Evolutionary conservation across 2,113 vertebrate genomes (phyloP).

Genomic region (Antechinus stuartii): DNA sequence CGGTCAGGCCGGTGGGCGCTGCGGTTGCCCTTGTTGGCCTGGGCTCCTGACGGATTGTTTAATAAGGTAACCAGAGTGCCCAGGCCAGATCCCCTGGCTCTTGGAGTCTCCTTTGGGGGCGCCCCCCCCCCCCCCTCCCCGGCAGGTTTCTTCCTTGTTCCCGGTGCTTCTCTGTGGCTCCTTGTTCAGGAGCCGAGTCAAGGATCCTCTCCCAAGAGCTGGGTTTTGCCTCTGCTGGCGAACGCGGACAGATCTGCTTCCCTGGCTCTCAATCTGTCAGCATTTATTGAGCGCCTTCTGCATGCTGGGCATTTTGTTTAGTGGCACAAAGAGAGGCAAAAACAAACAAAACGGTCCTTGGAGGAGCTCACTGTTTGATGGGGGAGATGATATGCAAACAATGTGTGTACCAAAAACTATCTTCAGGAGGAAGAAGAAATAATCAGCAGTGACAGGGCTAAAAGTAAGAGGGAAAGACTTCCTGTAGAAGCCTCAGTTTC

Average conservation of each 20-base stretch:
- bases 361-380: neutral
- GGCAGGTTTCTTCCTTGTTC: slow-evolving; percentile 39
- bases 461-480: neutral
- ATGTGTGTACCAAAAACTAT: neutral
- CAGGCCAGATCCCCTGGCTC: neutral
- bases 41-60: slow-evolving; percentile 31
- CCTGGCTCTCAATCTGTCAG: neutral
- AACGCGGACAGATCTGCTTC: neutral
- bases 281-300: neutral
- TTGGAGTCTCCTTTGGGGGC: slow-evolving; percentile 19
- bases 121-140: too few relatives aligned
- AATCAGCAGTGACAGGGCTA: neutral
- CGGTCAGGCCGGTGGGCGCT: neutral
- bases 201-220: neutral
- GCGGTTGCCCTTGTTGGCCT: neutral
- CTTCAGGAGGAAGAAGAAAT: neutral
- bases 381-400: neutral
- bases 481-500: neutral
- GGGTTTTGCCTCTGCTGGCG: neutral
- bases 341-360: neutral
- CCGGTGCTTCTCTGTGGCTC: slow-evolving; percentile 66
- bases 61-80: slow-evolving; percentile 42
- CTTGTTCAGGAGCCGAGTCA: neutral
- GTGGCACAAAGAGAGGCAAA: neutral
- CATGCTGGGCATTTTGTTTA: neutral